These are phyloP conservation scores for Serinus canaria DNA, from an alignment of 2,113 vertebrate genomes.

Conservation along the genomic window DNA sequence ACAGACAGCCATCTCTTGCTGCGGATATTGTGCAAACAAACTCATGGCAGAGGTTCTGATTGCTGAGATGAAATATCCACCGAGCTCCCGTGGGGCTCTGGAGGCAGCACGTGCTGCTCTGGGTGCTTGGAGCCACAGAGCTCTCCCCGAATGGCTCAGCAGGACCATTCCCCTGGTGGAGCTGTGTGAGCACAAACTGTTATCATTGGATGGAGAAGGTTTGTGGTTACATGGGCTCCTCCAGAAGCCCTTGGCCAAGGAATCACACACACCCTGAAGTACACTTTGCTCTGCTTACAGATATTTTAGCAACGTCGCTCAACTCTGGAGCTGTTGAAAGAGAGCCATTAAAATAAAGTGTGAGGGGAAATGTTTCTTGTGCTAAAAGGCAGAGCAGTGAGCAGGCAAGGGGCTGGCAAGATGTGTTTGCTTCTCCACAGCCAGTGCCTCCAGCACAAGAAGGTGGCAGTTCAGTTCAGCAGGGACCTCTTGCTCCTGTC, in stretches of 20 bases:
- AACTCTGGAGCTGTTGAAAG: neutral
- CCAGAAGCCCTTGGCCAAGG: neutral
- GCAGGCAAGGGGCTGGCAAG: neutral
- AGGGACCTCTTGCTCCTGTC: neutral
- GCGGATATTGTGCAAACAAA: accelerated
- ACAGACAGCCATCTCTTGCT: neutral
- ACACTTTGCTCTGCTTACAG: neutral
- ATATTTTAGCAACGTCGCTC: neutral
- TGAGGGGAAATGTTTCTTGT: neutral
- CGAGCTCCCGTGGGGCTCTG: neutral
- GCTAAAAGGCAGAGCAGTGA: neutral
- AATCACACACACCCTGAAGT: neutral
- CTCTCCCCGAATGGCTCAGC: neutral
- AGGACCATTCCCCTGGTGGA: neutral
- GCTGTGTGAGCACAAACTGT: neutral
- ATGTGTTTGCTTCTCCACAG: neutral
- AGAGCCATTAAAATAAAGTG: neutral
- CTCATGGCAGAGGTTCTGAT: neutral
- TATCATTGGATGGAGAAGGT: neutral
- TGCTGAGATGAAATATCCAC: neutral
- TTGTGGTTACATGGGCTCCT: neutral
- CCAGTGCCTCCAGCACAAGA: neutral
- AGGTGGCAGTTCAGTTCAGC: neutral
- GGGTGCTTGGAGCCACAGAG: neutral
- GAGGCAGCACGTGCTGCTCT: accelerated